These are phyloP conservation scores for Heliconius himera DNA, from an alignment of 1,140 invertebrate genomes.

Conservation along the genomic window DNA sequence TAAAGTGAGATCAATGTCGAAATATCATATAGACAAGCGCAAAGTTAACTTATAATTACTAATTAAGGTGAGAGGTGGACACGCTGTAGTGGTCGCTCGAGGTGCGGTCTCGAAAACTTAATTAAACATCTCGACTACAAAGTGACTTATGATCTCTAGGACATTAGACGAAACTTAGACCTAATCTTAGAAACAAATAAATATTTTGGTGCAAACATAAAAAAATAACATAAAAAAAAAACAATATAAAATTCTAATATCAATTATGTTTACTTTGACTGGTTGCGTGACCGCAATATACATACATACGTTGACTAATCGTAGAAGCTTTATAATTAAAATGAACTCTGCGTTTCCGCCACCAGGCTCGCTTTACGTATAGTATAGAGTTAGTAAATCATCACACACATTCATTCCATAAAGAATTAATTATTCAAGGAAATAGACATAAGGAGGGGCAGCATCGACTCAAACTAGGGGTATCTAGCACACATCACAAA, in stretches of 20 bases:
- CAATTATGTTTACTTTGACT: conserved; percentile 61
- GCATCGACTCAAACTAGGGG: conserved; percentile 50
- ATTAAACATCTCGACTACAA: conserved; percentile 74
- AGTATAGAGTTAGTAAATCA: conserved; percentile 41
- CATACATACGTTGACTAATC: conserved; percentile 60
- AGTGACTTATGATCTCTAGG: conserved; percentile 76
- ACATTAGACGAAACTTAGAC: conserved; percentile 78
- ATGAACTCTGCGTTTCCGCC: conserved; percentile 48
- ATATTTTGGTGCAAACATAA: conserved; percentile 78
- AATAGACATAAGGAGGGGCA: conserved; percentile 62
- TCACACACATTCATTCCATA: conserved; percentile 76
- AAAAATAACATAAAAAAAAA: conserved; percentile 59
- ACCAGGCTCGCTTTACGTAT: conserved; percentile 47
- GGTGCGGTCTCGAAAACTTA: conserved; percentile 74
- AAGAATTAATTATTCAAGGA: conserved; percentile 68
- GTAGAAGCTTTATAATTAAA: conserved; percentile 73
- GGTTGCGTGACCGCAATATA: conserved; percentile 65
- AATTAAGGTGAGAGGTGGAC: conserved; percentile 16
- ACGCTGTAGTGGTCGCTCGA: conserved; percentile 53
- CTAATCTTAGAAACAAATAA: conserved; percentile 73
- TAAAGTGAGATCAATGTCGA: conserved; percentile 45
- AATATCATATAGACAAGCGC: conserved; percentile 18
- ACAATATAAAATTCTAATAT: conserved; percentile 62
- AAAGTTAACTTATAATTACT: conserved; percentile 19
- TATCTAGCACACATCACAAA: conserved; percentile 70